Evolutionary conservation across 1,140 invertebrate genomes (phyloP).

Genomic region (Aphis gossypii): DNA sequence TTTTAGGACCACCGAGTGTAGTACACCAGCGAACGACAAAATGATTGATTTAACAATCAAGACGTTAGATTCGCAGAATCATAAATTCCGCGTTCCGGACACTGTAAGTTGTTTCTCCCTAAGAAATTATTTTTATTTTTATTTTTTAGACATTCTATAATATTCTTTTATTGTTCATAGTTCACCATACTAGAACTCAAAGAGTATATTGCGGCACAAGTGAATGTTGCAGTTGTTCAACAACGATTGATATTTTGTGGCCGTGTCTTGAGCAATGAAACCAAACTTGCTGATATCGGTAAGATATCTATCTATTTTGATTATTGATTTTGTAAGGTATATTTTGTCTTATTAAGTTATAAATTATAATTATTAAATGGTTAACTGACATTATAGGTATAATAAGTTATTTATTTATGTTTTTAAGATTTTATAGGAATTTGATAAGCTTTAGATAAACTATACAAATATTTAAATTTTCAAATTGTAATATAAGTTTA

Average conservation of each 20-base stretch:
- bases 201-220: constrained; percentile 78
- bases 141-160: background rate
- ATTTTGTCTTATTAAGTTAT: too few relatives aligned
- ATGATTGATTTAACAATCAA: constrained; percentile 90
- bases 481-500: too few relatives aligned
- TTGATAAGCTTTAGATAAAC: too few relatives aligned
- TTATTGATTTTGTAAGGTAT: background rate
- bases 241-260: constrained; percentile 94
- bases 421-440: too few relatives aligned
- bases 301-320: constrained; percentile 62
- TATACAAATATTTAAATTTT: too few relatives aligned
- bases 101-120: constrained; percentile 73
- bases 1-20: background rate
- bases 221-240: constrained; percentile 79
- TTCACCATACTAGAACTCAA: constrained; percentile 88
- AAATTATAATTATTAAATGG: background rate
- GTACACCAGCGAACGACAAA: constrained; percentile 61
- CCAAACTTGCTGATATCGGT: constrained; percentile 87
- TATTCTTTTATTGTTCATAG: constrained; percentile 67
- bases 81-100: constrained; percentile 83
- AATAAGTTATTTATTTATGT: too few relatives aligned
- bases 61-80: constrained; percentile 91
- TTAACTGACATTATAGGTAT: background rate
- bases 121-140: background rate
- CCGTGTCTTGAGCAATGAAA: constrained; percentile 89